Evolutionary conservation across 2,113 vertebrate species (phyloP), one percentile per base, ranked within the genome.

Genomic region (Dicrurus megarhynchus): DNA sequence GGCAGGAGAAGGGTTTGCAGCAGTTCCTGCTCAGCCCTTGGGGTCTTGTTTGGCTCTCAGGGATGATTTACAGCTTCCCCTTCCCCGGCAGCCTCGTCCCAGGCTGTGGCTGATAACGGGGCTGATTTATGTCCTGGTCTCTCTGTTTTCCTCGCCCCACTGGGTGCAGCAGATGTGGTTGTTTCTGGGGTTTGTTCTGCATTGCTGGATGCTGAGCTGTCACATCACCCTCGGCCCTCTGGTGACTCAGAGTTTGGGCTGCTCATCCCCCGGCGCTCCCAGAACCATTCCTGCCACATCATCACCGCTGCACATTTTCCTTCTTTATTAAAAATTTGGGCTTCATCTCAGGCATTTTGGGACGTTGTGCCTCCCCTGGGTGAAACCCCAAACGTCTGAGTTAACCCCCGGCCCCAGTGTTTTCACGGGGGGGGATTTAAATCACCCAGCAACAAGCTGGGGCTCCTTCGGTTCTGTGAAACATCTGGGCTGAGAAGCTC

Each of bases 231-330:
- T 13, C 14, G 23, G 90, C 87, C 84, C 53, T 11, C 24, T 21
- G 49, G 60, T 89, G 88, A 55, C 78, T 87, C 85, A 39, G 78
- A 61, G 1, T 23, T 63, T 71, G 84, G 56, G 30, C 42, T 21
- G 89, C 61, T 71, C 47, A 1, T 57, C 65, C 60, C 20, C 30
- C 3, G 2, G 20, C 27, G 10, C 69, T 39, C 53, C 86, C 11
- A 4, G 3, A 21, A 27, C 28, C 16, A 0, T 26, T 69, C 64
- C 89, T 60, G 78, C 50, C 50, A 5, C 69, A 27, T 13, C 69
- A 14, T 3, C 89, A 9, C 8, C 2, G 0, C 70, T 26, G 79
- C 42, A 1, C 26, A 0, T 11, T 64, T 55, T 49, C 13, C 17
- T 47, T 17, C 30, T 73, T 52, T 8, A 7, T 37, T n/a, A 13